These are phyloP conservation scores for Chrysina gloriosa DNA, from an alignment of 2,888 invertebrate species.

Conservation along the genomic window DNA sequence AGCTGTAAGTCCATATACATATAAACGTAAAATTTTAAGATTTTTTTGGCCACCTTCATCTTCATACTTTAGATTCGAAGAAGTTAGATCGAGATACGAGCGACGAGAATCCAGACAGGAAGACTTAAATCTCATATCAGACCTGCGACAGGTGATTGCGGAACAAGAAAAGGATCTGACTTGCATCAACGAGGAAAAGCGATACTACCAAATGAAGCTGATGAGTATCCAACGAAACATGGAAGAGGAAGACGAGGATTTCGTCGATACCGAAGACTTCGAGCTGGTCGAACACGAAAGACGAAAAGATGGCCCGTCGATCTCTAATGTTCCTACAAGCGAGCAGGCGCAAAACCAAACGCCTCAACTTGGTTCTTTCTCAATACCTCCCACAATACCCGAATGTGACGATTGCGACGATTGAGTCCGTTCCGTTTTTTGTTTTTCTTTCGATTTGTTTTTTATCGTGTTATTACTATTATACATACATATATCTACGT, in stretches of 20 bases:
- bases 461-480: slow-evolving; percentile 26
- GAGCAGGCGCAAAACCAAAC: slow-evolving; percentile 16
- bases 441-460: slow-evolving; percentile 15
- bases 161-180: slow-evolving; percentile 71
- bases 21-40: too few relatives aligned
- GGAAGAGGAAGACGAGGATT: slow-evolving; percentile 54
- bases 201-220: slow-evolving; percentile 69
- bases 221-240: slow-evolving; percentile 58
- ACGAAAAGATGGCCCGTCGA: slow-evolving; percentile 6
- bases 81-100: slow-evolving; percentile 70
- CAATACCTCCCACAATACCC: slow-evolving; percentile 62
- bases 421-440: slow-evolving; percentile 40
- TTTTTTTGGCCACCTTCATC: neutral
- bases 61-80: slow-evolving; percentile 66
- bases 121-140: slow-evolving; percentile 69
- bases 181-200: slow-evolving; percentile 69
- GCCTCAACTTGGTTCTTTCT: slow-evolving; percentile 47
- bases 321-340: slow-evolving; percentile 39
- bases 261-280: slow-evolving; percentile 55
- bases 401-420: slow-evolving; percentile 60
- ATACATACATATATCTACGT: neutral
- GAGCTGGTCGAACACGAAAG: slow-evolving; percentile 21
- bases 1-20: slow-evolving; percentile 68
- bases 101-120: slow-evolving; percentile 69
- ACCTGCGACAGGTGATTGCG: slow-evolving; percentile 68